Base-by-base conservation (phyloP, 2,113 vertebrate species). In the Urocolius indicus region DNA sequence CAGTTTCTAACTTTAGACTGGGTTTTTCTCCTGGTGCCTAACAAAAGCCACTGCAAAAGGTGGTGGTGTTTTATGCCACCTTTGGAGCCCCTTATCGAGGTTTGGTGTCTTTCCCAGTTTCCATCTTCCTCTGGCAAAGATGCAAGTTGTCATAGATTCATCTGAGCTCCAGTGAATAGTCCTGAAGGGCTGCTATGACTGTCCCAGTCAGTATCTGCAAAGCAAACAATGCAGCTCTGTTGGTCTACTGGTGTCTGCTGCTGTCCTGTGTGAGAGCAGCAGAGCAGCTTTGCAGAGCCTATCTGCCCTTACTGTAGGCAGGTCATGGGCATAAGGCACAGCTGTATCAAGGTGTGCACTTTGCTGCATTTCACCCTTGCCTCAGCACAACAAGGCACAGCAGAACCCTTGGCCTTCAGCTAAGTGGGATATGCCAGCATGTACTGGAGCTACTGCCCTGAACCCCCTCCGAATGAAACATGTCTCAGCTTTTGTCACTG, bases 261-360 rank as follows among this genome's bases (percentile, higher is more conserved):
- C 38, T 91, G 72, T 29, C 41, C 45, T 30, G 21, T 11, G 24
- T n/a, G 41, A 43, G 48, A 38, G 67, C 19, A 38, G 21, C 26
- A 43, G 48, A 38, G 67, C 19, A 38, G 21, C 26, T 75, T 75
- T 68, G 54, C 34, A 59, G 58, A 61, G 18, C 36, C 52, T 10
- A 5, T 41, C 54, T 52, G 43, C 26, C 67, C 41, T 59, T 36
- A 0, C 0, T 15, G n/a, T 8, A n/a, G 32, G 6, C 4, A 26
- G 32, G 26, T 32, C 5, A 0, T 2, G 13, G 18, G 41, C 10
- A 7, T 7, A 45, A 74, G 18, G 16, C 0, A 0, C 8, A 38
- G 34, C 0, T 2, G 66, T 32, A 13, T 62, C 76, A 63, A 71
- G 38, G 32, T 55, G 20, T 76, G 78, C 1, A 0, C 93, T 87